Conservation (phyloP, 2,797 vertebrate genomes). For the Enteromius viviparus region DNA sequence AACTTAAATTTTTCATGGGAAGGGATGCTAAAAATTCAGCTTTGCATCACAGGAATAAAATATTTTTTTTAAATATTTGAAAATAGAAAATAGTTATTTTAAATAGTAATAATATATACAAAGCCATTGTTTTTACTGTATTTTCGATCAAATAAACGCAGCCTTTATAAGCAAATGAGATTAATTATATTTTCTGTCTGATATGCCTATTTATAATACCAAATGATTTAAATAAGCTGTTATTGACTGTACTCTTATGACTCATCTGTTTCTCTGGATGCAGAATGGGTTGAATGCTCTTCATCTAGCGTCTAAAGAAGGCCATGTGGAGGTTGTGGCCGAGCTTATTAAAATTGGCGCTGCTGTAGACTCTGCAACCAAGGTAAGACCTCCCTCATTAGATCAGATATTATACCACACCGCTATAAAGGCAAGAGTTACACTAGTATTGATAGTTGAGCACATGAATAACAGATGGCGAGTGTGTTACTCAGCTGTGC, state of each 20-base stretch:
- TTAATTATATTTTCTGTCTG: not conserved
- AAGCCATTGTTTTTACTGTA: not conserved
- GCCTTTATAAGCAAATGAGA: not conserved
- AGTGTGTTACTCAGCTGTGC: not conserved
- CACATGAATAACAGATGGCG: conserved; percentile 27
- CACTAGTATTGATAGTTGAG: not conserved
- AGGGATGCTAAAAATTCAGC: not conserved
- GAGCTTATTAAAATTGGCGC: conserved; percentile 94
- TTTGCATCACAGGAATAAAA: not conserved
- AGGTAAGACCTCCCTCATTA: conserved; percentile 79
- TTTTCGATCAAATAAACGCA: not conserved
- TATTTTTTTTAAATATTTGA: not conserved
- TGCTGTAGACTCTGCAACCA: conserved; percentile 95
- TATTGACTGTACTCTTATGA: not conserved
- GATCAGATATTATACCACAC: conserved; percentile 1
- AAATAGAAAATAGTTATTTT: not conserved
- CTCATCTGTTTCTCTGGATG: conserved; percentile 44
- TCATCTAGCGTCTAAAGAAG: conserved; percentile 98
- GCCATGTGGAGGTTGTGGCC: conserved; percentile 94
- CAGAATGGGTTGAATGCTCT: conserved; percentile 98
- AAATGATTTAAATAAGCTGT: not conserved
- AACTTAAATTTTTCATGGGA: too few relatives aligned
- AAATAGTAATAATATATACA: not conserved
- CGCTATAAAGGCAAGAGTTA: conserved; percentile 18
- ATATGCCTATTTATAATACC: not conserved